Conservation (phyloP, 2,888 invertebrate species). For the Noctuana brunneofusca region DNA sequence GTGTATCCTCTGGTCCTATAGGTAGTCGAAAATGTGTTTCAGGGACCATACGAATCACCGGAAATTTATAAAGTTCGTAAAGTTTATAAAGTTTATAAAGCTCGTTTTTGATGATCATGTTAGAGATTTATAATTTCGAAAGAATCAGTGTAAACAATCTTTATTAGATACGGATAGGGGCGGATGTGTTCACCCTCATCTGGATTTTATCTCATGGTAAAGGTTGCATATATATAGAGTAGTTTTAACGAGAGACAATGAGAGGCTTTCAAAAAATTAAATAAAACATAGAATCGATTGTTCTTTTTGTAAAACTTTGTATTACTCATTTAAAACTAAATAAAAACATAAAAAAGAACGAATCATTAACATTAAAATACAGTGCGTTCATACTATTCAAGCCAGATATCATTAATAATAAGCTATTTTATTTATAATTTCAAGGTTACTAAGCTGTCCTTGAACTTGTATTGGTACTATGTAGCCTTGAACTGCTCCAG, state of each 20-base stretch:
- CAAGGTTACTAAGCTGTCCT: not conserved
- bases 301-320: too few relatives aligned
- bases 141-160: constrained; percentile 38
- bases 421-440: not conserved
- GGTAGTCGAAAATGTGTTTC: too few relatives aligned
- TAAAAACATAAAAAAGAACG: too few relatives aligned
- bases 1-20: too few relatives aligned
- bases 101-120: constrained; percentile 8
- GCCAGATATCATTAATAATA: not conserved
- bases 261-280: too few relatives aligned
- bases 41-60: too few relatives aligned
- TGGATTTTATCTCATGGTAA: constrained; percentile 55
- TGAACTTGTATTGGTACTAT: not conserved
- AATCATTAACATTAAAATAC: too few relatives aligned
- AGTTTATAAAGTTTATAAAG: too few relatives aligned
- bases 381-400: not conserved
- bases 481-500: not conserved
- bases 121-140: constrained; percentile 10
- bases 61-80: too few relatives aligned
- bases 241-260: constrained; percentile 34
- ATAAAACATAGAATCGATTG: too few relatives aligned
- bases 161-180: constrained; percentile 57
- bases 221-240: constrained; percentile 52
- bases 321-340: too few relatives aligned
- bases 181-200: constrained; percentile 55